Evolutionary conservation across 35 echinoderm and acorn worm species (phyloP).

Genomic region (Heliocidaris erythrogramma): DNA sequence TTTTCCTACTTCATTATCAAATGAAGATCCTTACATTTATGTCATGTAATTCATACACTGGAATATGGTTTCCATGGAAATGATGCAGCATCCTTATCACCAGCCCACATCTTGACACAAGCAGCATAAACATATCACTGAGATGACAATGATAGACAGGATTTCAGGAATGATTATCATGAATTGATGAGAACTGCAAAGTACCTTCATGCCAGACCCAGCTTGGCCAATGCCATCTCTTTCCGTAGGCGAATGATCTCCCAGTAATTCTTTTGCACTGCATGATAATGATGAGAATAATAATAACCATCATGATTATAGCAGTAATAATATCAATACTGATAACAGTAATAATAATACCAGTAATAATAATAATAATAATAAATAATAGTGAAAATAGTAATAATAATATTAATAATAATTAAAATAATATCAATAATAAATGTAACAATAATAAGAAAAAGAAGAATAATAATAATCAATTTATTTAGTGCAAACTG

Average conservation of each 20-base stretch:
- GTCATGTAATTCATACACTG: neutral
- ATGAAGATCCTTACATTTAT: neutral
- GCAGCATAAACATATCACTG: neutral
- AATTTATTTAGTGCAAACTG: too few species aligned
- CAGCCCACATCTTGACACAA: neutral
- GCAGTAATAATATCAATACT: neutral
- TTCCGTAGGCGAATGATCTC: constrained; percentile 85
- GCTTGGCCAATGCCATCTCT: constrained; percentile 86
- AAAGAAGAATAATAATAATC: too few species aligned
- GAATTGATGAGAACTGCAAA: neutral
- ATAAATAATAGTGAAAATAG: too few species aligned
- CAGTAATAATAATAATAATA: too few species aligned
- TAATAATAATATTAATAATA: too few species aligned
- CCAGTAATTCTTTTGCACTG: constrained; percentile 95
- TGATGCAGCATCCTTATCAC: neutral
- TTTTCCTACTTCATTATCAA: neutral
- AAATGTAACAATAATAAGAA: too few species aligned
- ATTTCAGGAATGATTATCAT: neutral
- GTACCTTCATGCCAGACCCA: constrained; percentile 61
- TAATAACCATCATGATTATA: neutral
- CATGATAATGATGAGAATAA: neutral
- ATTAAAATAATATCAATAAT: too few species aligned
- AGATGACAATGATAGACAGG: neutral
- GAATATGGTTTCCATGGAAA: neutral
- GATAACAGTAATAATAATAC: too few species aligned